phyloP scores from a whole-genome alignment of 2,113 vertebrate species.

The Mobula birostris region DNA sequence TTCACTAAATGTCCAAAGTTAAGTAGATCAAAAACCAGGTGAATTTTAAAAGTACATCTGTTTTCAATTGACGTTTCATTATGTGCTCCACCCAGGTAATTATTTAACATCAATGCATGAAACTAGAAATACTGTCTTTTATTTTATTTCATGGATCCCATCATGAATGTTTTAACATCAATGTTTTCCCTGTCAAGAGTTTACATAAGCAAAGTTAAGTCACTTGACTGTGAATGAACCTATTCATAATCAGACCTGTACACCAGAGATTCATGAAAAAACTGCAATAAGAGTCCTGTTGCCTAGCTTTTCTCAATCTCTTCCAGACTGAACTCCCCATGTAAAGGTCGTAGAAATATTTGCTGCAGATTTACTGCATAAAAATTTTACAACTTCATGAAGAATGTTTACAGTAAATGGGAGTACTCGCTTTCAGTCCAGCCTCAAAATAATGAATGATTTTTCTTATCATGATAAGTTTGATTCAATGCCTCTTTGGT shows the following conservation, averaged over 20 bases:
- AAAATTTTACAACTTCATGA: neutral
- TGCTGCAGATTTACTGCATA: neutral
- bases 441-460: neutral
- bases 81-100: neutral
- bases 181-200: constrained; percentile 5
- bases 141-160: neutral
- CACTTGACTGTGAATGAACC: neutral
- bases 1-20: neutral
- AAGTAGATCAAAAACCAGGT: neutral
- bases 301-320: neutral
- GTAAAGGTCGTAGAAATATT: neutral
- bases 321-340: neutral
- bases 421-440: neutral
- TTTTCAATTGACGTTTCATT: neutral
- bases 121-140: neutral
- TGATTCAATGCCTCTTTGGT: too few species aligned
- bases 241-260: constrained; percentile 17
- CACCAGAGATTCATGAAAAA: neutral
- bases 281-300: neutral
- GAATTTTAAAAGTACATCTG: neutral
- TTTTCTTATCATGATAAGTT: neutral
- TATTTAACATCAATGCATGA: neutral
- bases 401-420: neutral
- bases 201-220: constrained; percentile 17
- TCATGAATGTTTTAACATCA: neutral